A percentile compares a stretch with the other conserved stretches of the same genome.
These are phyloP conservation scores for Pomatorhinus ruficollis DNA, from an alignment of 2,113 vertebrate genomes.

Conservation along the genomic window DNA sequence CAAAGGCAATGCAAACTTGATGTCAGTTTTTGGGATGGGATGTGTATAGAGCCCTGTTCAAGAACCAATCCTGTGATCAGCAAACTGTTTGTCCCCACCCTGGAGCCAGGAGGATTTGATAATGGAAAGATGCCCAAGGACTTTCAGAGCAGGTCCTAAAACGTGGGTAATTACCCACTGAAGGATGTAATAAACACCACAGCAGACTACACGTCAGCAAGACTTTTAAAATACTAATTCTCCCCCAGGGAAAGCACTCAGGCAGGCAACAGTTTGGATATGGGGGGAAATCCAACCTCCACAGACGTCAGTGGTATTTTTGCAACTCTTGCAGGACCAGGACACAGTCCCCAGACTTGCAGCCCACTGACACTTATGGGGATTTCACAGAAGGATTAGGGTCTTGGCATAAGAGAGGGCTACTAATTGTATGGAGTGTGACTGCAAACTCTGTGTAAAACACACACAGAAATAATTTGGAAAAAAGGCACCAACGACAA, in stretches of 20 bases:
- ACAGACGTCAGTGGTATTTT: neutral
- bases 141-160: neutral
- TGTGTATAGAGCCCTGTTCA: neutral
- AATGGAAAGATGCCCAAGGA: neutral
- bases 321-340: neutral
- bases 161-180: neutral
- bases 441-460: neutral
- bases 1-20: neutral
- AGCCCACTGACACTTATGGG: accelerated
- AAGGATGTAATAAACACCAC: conserved; percentile 41
- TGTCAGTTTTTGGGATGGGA: conserved; percentile 25
- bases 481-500: neutral
- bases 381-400: neutral
- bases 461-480: neutral
- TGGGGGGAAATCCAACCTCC: neutral
- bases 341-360: neutral
- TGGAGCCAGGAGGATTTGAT: conserved; percentile 25
- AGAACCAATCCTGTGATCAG: neutral
- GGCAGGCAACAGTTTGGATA: conserved; percentile 2
- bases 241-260: conserved; percentile 7
- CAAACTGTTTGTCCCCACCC: conserved; percentile 10
- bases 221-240: conserved; percentile 49
- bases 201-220: conserved; percentile 41
- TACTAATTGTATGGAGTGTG: neutral
- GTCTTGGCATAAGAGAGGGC: neutral